Base-by-base conservation (phyloP, 2,888 invertebrate species). In the Prostheceraeus crozeri region DNA sequence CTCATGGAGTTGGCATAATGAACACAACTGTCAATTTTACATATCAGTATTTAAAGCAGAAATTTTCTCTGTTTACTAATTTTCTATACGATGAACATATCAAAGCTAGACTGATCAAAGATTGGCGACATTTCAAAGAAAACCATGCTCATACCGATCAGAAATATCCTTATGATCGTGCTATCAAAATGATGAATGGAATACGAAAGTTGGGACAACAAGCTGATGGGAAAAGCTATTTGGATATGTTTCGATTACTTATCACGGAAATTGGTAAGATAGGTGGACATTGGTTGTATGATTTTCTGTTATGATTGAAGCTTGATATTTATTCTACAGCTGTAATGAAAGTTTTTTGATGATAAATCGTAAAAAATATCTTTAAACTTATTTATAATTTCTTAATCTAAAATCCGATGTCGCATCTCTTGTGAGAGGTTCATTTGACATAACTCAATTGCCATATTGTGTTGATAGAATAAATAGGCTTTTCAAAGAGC, bases 51-150 rank as follows among this genome's bases (percentile, higher is more conserved):
- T 79, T 96, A 65, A 83, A 88, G 66, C 85, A 88, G 67, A 91
- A 94, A 75, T 86, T 98, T 70, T 86, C 85, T 68, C 85, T 85
- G 1, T 89, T 98, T 74, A 94, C 94, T 0, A 93, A 94, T 76
- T 96, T 96, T 74, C 83, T 98, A 76, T 94, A 86, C 72, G 94
- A 96, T 73, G 98, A 98, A 76, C 91, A 91, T 70, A 91, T 98
- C 53, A 93, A 94, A 76, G 91, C 93, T 0, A 82, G 90, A 59
- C 80, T 98, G 1, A 82, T 89, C 65, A 89, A 90, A 70, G 93
- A 93, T 74, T 80, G 87, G 63, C 82, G 86, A 66, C 84, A 82
- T 71, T 87, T 90, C 70, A 82, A 84, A 63, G 90, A 91, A 69
- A 83, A 82, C 67, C 82, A 83, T 68, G 78, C 74, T 62, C 78